Percentiles rank a stretch among this genome's conserved stretches.
Evolutionary conservation across 2,888 invertebrate species (phyloP).

Genomic region (Hyles lineata): DNA sequence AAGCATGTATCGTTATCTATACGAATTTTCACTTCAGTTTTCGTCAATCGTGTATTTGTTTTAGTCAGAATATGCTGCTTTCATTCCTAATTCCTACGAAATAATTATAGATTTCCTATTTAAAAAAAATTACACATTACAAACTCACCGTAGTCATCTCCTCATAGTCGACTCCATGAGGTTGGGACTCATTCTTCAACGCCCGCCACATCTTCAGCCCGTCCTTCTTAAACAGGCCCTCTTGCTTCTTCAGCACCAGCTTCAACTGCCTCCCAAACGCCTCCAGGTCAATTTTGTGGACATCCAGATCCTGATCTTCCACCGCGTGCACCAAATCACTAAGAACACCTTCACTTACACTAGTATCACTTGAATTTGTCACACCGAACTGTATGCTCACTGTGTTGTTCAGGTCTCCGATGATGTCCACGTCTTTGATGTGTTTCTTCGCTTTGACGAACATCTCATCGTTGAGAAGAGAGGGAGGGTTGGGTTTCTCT

Average conservation of each 20-base stretch:
- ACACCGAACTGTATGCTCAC: conserved; percentile 74
- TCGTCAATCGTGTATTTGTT: too few species aligned
- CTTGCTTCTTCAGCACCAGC: conserved; percentile 89
- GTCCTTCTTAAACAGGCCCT: conserved; percentile 90
- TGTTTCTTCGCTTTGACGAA: conserved; percentile 67
- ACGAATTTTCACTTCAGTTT: too few species aligned
- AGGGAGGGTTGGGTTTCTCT: conserved; percentile 63
- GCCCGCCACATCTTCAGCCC: conserved; percentile 93
- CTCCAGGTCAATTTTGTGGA: conserved; percentile 88
- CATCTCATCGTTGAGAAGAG: conserved; percentile 77
- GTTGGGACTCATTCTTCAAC: conserved; percentile 90
- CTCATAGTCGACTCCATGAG: conserved; percentile 91
- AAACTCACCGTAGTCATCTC: conserved; percentile 90
- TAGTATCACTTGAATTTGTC: conserved; percentile 71
- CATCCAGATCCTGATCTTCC: conserved; percentile 77
- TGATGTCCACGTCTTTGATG: conserved; percentile 75
- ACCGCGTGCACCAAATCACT: conserved; percentile 66
- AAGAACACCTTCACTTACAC: conserved; percentile 45
- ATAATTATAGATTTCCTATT: too few species aligned
- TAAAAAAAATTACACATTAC: neutral
- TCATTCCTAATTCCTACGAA: too few species aligned
- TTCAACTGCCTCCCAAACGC: conserved; percentile 92
- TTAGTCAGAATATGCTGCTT: too few species aligned
- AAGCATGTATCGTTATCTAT: too few species aligned
- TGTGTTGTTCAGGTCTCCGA: conserved; percentile 75